Base-by-base conservation (phyloP, 2,113 vertebrate species). In the Epinephelus moara region DNA sequence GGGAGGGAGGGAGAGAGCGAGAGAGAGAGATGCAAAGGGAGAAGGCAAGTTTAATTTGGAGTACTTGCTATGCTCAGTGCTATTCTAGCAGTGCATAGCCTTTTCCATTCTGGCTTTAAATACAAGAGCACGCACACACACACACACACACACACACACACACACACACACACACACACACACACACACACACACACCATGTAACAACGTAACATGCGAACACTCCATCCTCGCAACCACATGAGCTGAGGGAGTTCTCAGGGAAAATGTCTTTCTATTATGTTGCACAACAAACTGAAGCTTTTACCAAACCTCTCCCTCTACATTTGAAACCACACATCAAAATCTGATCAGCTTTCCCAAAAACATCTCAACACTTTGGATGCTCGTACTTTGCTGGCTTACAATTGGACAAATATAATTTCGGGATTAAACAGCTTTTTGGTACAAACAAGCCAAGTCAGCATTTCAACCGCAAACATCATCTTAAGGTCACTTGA, bases 61-160 rank as follows among this genome's bases (percentile, higher is more conserved):
- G 56, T 63, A 70, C 62, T 81, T 84, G 66, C 67, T 82, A 56
- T 75, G 61, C 61, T 70, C 49, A 33, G 27, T 67, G 64, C 45
- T 49, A 27, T 49, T 50, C 64, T 33, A 74, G 78, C 53, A 59
- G 61, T 50, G 84, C 85, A 82, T 62, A 53, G 68, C 85, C 64
- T 88, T 92, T 92, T 91, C 85, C 84, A 89, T 85, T 80, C 79
- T 78, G 55, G 25, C 64, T 78, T 75, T 56, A 74, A 23, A 77
- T 52, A 53, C 61, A 63, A 77, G 70, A 70, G 55, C 78, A 81
- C 11, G 13, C 55, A 27, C 74, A 23, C 67, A 23, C 79, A 49
- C 42, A 25, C 61, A 47, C n/a, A 47, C 62, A 64, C 27, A 61
- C 53, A n/a, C 66, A 59, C 56, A 45, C 81, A 49, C 23, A 23